These are phyloP conservation scores for Thumatha senex DNA, from an alignment of 2,888 invertebrate species.

Conservation along the genomic window DNA sequence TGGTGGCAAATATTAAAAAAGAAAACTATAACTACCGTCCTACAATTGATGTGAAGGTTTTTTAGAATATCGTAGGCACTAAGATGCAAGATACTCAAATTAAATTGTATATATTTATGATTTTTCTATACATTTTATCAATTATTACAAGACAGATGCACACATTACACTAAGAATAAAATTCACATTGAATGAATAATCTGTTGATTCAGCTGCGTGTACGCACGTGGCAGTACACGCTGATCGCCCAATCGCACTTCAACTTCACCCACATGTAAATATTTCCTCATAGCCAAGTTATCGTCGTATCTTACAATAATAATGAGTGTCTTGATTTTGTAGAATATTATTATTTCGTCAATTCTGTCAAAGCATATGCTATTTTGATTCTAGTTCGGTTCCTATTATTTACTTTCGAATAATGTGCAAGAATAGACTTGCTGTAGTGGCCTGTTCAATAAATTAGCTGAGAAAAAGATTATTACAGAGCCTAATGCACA, in stretches of 20 bases:
- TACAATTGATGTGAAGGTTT: too few relatives aligned
- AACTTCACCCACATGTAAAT: conserved; percentile 35
- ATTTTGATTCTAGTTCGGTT: too few relatives aligned
- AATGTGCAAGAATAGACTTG: not conserved
- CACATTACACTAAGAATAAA: not conserved
- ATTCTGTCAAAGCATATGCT: not conserved
- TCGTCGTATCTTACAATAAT: conserved; percentile 10
- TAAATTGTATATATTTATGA: too few relatives aligned
- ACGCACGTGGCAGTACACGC: conserved; percentile 51
- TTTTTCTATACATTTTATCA: too few relatives aligned
- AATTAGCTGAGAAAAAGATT: too few relatives aligned
- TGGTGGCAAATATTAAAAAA: too few relatives aligned
- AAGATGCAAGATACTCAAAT: too few relatives aligned
- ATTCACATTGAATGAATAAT: conserved; percentile 1
- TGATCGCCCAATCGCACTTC: conserved; percentile 33
- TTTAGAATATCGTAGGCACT: too few relatives aligned
- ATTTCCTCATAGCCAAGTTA: conserved; percentile 30
- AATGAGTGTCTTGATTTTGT: conserved; percentile 12
- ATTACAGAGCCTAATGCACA: too few relatives aligned
- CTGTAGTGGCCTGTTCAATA: too few relatives aligned
- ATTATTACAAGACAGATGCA: not conserved
- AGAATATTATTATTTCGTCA: not conserved
- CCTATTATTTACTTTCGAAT: not conserved
- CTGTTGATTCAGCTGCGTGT: conserved; percentile 50
- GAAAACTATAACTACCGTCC: too few relatives aligned